Evolutionary conservation across 2,888 invertebrate species (phyloP).

Genomic region (Gymnosoma rotundatum): DNA sequence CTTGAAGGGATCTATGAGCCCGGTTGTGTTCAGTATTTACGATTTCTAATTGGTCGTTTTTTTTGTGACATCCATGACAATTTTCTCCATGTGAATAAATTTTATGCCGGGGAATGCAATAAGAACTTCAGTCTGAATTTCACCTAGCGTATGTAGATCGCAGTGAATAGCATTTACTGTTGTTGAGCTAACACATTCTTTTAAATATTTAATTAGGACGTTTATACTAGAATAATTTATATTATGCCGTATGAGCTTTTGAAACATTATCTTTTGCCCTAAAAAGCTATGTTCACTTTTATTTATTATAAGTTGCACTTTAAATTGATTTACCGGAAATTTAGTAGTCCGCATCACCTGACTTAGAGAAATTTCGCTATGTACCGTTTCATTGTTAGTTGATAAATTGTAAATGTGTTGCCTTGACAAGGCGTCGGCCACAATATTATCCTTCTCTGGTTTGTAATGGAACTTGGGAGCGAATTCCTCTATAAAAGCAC

Average conservation of each 20-base stretch:
- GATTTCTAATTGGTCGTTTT: not conserved
- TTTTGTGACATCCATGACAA: not conserved
- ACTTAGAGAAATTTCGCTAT: not conserved
- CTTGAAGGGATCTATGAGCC: not conserved
- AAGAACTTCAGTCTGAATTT: not conserved
- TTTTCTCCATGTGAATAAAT: not conserved
- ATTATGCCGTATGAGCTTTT: not conserved
- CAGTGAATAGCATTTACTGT: not conserved
- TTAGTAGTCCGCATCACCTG: not conserved
- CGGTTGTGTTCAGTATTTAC: not conserved
- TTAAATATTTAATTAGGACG: too few species aligned
- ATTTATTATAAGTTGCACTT: not conserved
- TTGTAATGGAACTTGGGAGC: too few species aligned
- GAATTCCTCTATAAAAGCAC: too few species aligned
- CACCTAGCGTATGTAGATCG: not conserved
- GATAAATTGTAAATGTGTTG: too few species aligned
- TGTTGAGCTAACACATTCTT: too few species aligned
- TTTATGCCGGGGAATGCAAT: not conserved
- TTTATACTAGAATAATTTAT: not conserved
- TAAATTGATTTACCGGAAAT: not conserved
- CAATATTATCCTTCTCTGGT: too few species aligned
- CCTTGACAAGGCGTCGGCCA: too few species aligned
- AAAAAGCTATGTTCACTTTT: not conserved
- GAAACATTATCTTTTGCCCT: not conserved
- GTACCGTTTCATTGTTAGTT: not conserved